These are phyloP conservation scores for Scortum barcoo DNA, from an alignment of 2,113 vertebrate genomes.

Conservation along the genomic window DNA sequence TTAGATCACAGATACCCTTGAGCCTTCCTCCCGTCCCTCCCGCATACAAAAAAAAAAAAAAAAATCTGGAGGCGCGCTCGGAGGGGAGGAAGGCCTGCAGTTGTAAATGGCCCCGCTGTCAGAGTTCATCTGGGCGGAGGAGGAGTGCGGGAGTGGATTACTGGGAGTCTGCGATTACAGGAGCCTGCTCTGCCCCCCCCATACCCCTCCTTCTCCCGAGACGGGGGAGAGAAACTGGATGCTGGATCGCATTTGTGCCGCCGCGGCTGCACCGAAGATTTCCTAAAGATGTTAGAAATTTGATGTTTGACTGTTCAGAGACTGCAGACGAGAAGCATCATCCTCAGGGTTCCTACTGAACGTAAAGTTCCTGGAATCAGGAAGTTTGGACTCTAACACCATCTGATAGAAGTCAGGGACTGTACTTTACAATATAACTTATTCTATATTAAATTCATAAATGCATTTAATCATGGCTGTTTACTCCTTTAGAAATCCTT, in stretches of 20 bases:
- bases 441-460: not conserved
- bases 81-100: constrained; percentile 56
- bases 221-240: not conserved
- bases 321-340: not conserved
- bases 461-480: not conserved
- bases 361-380: not conserved
- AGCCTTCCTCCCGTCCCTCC: constrained; percentile 61
- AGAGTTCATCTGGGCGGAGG: constrained; percentile 72
- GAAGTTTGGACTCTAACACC: not conserved
- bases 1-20: constrained; percentile 84
- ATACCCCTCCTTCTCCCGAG: constrained; percentile 28
- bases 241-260: constrained; percentile 19
- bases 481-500: not conserved
- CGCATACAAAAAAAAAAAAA: constrained; percentile 14
- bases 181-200: constrained; percentile 35
- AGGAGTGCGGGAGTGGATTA: constrained; percentile 76
- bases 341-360: not conserved
- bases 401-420: not conserved
- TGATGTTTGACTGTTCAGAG: constrained; percentile 7
- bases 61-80: constrained; percentile 45
- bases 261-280: constrained; percentile 12
- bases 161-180: constrained; percentile 64
- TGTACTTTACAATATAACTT: not conserved
- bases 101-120: constrained; percentile 73
- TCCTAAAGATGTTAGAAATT: constrained; percentile 21